Evolutionary conservation across 1,140 invertebrate species (phyloP).

Genomic region (Drosophila virilis): DNA sequence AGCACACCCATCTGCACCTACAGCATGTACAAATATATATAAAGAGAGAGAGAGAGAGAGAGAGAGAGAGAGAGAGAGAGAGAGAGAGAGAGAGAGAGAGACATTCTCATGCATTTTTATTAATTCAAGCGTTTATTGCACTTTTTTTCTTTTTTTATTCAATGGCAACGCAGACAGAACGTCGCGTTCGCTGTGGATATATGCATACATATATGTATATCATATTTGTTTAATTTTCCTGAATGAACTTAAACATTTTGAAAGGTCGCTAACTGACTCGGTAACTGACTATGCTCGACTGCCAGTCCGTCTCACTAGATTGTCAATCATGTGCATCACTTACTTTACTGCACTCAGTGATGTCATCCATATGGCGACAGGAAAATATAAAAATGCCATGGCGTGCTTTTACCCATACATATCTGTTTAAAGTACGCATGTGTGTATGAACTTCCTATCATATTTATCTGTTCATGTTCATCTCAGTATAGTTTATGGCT

Average conservation of each 20-base stretch:
- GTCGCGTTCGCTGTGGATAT: background rate
- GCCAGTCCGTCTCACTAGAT: slow-evolving; percentile 48
- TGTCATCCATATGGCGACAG: slow-evolving; percentile 50
- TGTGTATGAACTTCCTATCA: slow-evolving; percentile 9
- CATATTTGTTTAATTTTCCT: slow-evolving; percentile 63
- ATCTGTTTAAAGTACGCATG: slow-evolving; percentile 2
- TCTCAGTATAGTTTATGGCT: slow-evolving; percentile 56
- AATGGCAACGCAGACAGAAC: background rate
- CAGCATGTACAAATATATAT: background rate
- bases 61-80: background rate
- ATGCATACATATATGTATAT: background rate
- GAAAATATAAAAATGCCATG: slow-evolving; percentile 30
- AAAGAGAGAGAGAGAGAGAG: slow-evolving; percentile 3
- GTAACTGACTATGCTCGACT: slow-evolving; percentile 33
- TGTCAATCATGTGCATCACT: slow-evolving; percentile 79
- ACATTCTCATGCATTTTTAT: slow-evolving; percentile 53
- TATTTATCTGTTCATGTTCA: slow-evolving; percentile 52
- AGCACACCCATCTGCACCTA: slow-evolving; percentile 1
- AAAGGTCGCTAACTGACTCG: slow-evolving; percentile 66
- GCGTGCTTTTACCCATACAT: background rate
- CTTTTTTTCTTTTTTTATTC: slow-evolving; percentile 14
- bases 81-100: slow-evolving; percentile 1
- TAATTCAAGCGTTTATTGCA: slow-evolving; percentile 42
- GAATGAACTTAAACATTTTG: slow-evolving; percentile 58
- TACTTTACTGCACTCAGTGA: slow-evolving; percentile 39